phyloP scores from a whole-genome alignment of 1,140 invertebrate genomes.

The Papilio dardanus region DNA sequence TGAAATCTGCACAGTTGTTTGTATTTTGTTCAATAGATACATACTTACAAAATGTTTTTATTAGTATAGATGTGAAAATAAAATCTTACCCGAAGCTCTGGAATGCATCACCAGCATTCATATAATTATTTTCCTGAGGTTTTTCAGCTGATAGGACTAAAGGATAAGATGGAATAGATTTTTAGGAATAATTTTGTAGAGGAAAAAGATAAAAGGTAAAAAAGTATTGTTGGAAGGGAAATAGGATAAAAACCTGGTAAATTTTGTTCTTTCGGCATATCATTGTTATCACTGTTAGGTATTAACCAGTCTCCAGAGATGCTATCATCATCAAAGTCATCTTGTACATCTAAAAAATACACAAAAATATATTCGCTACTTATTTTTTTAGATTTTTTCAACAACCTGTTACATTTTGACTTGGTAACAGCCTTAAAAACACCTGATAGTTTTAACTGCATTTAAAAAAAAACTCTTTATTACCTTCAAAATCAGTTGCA shows the following conservation, averaged over 20 bases:
- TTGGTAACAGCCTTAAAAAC: background rate
- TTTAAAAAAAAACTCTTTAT: conserved; percentile 17
- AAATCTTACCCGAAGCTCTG: conserved; percentile 28
- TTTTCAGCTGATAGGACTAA: conserved; percentile 20
- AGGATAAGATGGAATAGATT: conserved; percentile 11
- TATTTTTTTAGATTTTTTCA: background rate
- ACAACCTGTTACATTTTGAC: no score
- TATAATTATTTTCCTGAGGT: conserved; percentile 22
- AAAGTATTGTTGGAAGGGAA: conserved; percentile 42
- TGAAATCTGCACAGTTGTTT: no score
- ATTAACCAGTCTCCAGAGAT: conserved; percentile 67
- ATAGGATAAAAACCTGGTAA: conserved; percentile 55
- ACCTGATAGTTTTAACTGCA: conserved; percentile 13
- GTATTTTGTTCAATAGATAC: no score
- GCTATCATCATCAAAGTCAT: conserved; percentile 65
- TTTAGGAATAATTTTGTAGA: conserved; percentile 38
- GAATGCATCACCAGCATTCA: conserved; percentile 4
- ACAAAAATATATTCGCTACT: no score
- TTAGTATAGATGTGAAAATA: conserved; percentile 8
- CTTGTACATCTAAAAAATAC: conserved; percentile 57
- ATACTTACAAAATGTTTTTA: no score
- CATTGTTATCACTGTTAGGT: conserved; percentile 48
- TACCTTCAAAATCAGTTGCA: conserved; percentile 64
- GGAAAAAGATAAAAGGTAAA: conserved; percentile 39
- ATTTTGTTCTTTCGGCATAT: conserved; percentile 45